Conservation (phyloP, 2,888 invertebrate genomes). For the Lumbricus terrestris region DNA sequence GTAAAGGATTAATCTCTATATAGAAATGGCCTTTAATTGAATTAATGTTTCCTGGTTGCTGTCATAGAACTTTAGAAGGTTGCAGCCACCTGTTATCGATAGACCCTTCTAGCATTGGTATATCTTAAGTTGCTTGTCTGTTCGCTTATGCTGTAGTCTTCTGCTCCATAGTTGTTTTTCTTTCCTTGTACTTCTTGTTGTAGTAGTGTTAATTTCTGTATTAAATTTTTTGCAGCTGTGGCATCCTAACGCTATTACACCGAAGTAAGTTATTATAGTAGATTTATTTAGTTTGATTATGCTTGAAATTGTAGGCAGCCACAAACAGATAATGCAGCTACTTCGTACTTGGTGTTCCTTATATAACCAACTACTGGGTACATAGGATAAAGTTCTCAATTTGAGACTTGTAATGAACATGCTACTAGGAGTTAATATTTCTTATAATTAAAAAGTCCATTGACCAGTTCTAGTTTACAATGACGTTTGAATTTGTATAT, state of each 20-base stretch:
- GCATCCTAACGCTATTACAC: constrained; percentile 7
- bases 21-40: too few species aligned
- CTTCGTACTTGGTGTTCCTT: background rate
- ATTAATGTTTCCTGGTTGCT: too few species aligned
- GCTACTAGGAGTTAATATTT: background rate
- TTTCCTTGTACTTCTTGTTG: background rate
- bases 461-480: background rate
- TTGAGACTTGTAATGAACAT: background rate
- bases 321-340: background rate
- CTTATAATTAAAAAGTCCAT: background rate
- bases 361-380: background rate
- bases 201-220: background rate
- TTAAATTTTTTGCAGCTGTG: background rate
- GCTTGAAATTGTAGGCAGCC: background rate
- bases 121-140: background rate
- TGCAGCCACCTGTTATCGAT: background rate
- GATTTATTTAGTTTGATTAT: background rate
- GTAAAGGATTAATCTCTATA: too few species aligned
- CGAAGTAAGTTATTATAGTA: background rate
- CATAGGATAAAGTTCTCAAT: background rate
- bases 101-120: background rate
- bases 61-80: background rate
- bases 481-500: background rate
- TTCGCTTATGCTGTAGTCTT: background rate
- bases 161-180: background rate